Evolutionary conservation across 2,888 invertebrate species (phyloP).

Genomic region (Drosophila affinis): DNA sequence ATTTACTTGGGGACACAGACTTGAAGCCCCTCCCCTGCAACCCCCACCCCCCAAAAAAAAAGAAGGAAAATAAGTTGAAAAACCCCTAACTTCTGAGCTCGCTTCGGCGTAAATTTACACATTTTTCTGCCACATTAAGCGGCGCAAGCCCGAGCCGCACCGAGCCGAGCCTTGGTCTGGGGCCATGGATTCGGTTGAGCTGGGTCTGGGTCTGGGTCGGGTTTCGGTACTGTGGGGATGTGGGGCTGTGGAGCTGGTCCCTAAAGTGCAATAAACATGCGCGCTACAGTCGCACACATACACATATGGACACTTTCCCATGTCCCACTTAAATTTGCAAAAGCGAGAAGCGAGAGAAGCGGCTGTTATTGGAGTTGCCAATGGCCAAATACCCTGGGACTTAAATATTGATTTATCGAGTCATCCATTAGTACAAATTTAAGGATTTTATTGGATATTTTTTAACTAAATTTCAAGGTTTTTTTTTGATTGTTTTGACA

Average conservation of each 20-base stretch:
- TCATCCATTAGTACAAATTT: not conserved
- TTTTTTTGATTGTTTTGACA: too few relatives aligned
- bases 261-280: conserved; percentile 79
- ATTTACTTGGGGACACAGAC: conserved; percentile 62
- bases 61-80: conserved; percentile 12
- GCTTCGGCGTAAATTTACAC: conserved; percentile 73
- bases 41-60: not conserved
- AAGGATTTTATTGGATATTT: not conserved
- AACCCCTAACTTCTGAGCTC: conserved; percentile 31
- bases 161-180: conserved; percentile 12
- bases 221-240: conserved; percentile 24
- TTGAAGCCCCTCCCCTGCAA: not conserved
- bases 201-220: conserved; percentile 29
- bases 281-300: conserved; percentile 53
- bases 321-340: conserved; percentile 63
- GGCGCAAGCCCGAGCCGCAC: conserved; percentile 18
- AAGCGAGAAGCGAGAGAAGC: conserved; percentile 28
- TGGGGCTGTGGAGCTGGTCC: conserved; percentile 45
- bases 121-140: conserved; percentile 80
- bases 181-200: conserved; percentile 35
- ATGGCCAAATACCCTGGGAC: conserved; percentile 6
- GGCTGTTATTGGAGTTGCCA: not conserved
- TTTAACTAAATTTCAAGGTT: not conserved
- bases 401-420: conserved; percentile 8
- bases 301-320: conserved; percentile 43